Evolutionary conservation across 2,113 vertebrate genomes (phyloP), one percentile per base, ranked within the genome.

Genomic region (Rana temporaria): DNA sequence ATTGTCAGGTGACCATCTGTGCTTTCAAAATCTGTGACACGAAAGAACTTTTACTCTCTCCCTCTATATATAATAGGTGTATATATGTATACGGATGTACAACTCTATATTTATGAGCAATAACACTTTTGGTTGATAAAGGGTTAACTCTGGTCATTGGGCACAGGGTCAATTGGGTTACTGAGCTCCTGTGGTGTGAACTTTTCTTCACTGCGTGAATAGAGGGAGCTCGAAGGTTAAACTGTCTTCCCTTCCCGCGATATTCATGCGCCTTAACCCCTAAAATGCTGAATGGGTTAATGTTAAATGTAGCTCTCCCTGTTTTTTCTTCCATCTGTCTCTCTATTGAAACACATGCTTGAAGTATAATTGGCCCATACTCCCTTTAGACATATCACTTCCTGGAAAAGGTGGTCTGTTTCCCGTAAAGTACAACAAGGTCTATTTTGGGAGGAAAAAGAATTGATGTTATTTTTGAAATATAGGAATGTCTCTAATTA

Each of bases 51-150:
- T 48, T 9, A 48, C 42, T 48, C 42, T 48, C 42, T 48, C 68
- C 64, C 59, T 75, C 24, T 83, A 83, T 83, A 83, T 76, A 76
- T 59, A 75, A 53, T 67, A 83, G 52, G 65, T 83, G 72, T 83
- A 83, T 66, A 82, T 82, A 75, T 82, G 57, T 83, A 83, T 68
- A 76, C 30, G 72, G 63, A 83, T 83, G 76, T 83, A 83, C 67
- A 83, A 83, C 52, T 83, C 72, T 83, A 83, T 83, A 83, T 83
- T 83, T 83, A 83, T 83, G 81, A 83, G 81, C 81, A 83, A 83
- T 83, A 83, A 83, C 81, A 76, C 22, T 83, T 81, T 83, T 67
- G 81, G 72, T 83, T 48, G 72, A 56, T 60, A 67, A 75, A 67
- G 48, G 81, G 63, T 76, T 52, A 74, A 48, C 62, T 83, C 73